phyloP scores from a whole-genome alignment of 1,140 invertebrate genomes.

The Ceratitis capitata region DNA sequence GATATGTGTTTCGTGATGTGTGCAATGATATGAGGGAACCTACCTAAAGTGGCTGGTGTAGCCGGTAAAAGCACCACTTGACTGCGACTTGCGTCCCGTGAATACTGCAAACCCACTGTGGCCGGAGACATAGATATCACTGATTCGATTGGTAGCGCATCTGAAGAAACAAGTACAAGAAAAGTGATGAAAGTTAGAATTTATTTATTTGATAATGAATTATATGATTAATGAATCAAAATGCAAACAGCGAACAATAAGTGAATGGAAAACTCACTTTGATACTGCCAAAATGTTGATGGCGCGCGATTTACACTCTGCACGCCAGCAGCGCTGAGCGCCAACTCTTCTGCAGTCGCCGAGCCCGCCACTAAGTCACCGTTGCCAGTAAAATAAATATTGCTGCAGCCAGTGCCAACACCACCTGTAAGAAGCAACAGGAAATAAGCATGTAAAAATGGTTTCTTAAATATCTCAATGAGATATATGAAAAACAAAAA shows the following conservation, averaged over 20 bases:
- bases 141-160: conserved; percentile 75
- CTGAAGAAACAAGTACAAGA: conserved; percentile 45
- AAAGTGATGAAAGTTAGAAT: neutral
- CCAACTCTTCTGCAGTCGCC: conserved; percentile 59
- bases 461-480: neutral
- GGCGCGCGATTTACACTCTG: conserved; percentile 61
- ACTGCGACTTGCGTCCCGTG: conserved; percentile 82
- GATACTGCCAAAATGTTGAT: conserved; percentile 79
- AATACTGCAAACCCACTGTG: conserved; percentile 80
- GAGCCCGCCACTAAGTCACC: conserved; percentile 61
- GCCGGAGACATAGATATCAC: conserved; percentile 75
- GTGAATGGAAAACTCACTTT: conserved; percentile 68
- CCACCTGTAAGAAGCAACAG: conserved; percentile 49
- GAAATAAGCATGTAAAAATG: neutral
- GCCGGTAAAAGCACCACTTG: conserved; percentile 80
- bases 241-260: neutral
- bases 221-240: neutral
- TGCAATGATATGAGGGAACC: conserved; percentile 44
- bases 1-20: neutral
- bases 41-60: conserved; percentile 67
- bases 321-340: conserved; percentile 43
- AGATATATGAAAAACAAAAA: neutral
- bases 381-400: conserved; percentile 61
- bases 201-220: neutral
- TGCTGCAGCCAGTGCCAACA: conserved; percentile 58